phyloP scores from a whole-genome alignment of 2,113 vertebrate genomes.

The Centropus unirufus region DNA sequence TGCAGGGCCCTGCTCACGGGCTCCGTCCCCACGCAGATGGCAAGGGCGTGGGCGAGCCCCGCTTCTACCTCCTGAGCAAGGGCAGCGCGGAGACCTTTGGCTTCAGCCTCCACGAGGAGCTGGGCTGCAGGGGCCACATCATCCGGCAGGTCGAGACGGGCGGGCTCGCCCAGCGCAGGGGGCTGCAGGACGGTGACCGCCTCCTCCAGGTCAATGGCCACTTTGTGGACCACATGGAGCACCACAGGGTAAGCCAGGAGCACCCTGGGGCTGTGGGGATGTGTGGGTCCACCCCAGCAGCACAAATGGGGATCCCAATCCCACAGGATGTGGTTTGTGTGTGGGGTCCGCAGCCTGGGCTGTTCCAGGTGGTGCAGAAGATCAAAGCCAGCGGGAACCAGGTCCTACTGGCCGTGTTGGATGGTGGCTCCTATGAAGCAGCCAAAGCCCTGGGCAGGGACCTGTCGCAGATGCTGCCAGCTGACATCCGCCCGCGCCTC shows the following conservation, averaged over 20 bases:
- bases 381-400: constrained; percentile 85
- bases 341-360: background rate
- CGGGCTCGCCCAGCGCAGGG: constrained; percentile 79
- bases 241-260: constrained; percentile 75
- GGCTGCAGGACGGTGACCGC: constrained; percentile 85
- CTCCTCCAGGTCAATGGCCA: constrained; percentile 87
- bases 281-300: background rate
- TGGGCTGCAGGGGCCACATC: constrained; percentile 75
- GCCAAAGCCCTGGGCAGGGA: constrained; percentile 60
- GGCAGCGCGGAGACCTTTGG: constrained; percentile 77
- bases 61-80: constrained; percentile 85
- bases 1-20: background rate
- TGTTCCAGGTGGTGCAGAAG: constrained; percentile 81
- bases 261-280: fast-evolving
- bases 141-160: constrained; percentile 77
- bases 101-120: constrained; percentile 81
- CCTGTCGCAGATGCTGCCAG: constrained; percentile 45
- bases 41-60: constrained; percentile 50
- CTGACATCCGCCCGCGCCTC: constrained; percentile 76
- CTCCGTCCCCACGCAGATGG: constrained; percentile 11
- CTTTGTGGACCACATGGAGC: constrained; percentile 77
- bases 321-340: background rate
- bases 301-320: background rate
- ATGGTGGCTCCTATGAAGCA: constrained; percentile 62
- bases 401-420: constrained; percentile 82